Conservation (phyloP, 2,113 vertebrate species). For the Alectura lathami region DNA sequence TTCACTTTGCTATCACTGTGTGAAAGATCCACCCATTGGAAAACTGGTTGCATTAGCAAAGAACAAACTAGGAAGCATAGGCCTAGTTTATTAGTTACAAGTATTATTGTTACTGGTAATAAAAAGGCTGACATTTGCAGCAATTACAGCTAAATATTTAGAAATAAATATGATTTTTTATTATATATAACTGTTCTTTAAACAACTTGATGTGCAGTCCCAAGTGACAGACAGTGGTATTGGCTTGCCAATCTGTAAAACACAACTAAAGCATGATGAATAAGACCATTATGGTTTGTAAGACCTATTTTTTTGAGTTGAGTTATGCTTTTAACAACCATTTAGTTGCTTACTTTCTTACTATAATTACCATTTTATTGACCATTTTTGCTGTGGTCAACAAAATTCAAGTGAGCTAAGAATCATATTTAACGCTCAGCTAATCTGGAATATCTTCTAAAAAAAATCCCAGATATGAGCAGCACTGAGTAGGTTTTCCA, state of each 20-base stretch:
- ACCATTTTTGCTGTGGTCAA: slow-evolving; percentile 1
- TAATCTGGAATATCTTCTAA: background rate
- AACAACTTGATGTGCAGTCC: background rate
- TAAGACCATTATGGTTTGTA: background rate
- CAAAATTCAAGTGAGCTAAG: slow-evolving; percentile 18
- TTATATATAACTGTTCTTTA: background rate
- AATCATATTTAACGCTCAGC: slow-evolving; percentile 2
- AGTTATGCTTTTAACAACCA: slow-evolving; percentile 13
- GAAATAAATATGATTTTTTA: background rate
- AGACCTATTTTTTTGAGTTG: slow-evolving; percentile 25
- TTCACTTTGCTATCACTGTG: background rate
- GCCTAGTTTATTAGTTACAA: too few relatives aligned
- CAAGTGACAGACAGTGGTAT: background rate
- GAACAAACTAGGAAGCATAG: background rate
- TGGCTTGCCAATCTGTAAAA: background rate
- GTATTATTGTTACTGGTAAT: background rate
- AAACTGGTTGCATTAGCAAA: background rate
- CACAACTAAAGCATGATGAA: background rate
- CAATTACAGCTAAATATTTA: background rate
- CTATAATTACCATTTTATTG: slow-evolving; percentile 22
- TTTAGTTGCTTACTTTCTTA: background rate
- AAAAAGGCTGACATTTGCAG: background rate
- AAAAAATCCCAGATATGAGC: background rate
- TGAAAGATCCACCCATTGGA: background rate
- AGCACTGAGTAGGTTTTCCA: background rate